Conservation (phyloP, 2,797 vertebrate genomes). For the Gallinago nigripennis region DNA sequence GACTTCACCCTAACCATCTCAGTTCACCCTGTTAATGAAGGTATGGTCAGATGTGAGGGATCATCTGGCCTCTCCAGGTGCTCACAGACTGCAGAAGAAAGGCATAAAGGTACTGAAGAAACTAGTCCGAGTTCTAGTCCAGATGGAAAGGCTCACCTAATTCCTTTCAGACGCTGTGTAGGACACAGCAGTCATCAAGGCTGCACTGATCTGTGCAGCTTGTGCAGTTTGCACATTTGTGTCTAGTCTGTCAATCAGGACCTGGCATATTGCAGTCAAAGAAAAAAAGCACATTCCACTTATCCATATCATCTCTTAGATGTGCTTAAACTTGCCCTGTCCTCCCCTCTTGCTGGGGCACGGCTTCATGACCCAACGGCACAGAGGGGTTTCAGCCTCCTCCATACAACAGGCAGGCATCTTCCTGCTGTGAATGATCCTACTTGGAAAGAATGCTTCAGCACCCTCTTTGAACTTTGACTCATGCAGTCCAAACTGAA, state of each 20-base stretch:
- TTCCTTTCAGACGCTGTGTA: not conserved
- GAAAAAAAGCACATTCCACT: slow-evolving; percentile 3
- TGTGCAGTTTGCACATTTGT: slow-evolving; percentile 6
- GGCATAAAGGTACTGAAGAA: not conserved
- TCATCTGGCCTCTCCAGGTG: not conserved
- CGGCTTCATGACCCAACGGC: not conserved
- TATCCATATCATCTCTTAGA: not conserved
- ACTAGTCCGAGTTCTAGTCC: not conserved
- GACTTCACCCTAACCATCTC: not conserved
- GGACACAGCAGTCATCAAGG: not conserved
- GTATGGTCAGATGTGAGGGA: not conserved
- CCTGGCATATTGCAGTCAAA: not conserved
- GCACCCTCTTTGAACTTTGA: not conserved
- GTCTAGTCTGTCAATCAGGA: slow-evolving; percentile 30
- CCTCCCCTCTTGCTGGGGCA: not conserved
- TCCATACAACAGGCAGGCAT: not conserved
- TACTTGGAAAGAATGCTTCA: not conserved
- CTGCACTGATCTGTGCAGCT: not conserved
- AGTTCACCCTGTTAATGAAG: not conserved
- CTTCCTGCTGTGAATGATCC: not conserved
- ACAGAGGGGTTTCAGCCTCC: not conserved
- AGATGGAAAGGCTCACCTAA: not conserved
- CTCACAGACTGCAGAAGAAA: not conserved
- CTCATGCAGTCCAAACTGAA: not conserved
- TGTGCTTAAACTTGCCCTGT: not conserved